Conservation (phyloP, 2,113 vertebrate species). For the Seriola quinqueradiata region DNA sequence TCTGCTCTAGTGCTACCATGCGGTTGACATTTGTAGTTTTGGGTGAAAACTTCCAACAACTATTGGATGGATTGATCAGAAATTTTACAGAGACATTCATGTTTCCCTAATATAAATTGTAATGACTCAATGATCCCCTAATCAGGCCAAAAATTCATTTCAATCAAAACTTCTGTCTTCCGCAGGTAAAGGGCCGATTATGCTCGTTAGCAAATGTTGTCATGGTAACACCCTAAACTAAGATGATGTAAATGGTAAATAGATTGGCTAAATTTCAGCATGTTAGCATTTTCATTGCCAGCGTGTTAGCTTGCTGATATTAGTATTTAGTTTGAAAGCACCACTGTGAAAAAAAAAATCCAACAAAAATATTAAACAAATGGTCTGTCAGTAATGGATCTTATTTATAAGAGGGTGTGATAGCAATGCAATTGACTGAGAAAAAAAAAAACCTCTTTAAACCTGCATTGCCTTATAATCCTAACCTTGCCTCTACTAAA, state of each 20-base stretch:
- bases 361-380: neutral
- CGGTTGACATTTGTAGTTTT: neutral
- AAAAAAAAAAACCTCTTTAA: constrained; percentile 34
- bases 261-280: neutral
- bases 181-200: neutral
- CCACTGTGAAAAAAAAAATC: neutral
- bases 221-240: neutral
- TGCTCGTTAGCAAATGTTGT: neutral
- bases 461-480: constrained; percentile 32
- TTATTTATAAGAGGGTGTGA: neutral
- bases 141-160: no score
- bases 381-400: neutral
- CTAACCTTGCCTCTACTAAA: constrained; percentile 40
- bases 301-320: neutral
- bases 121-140: neutral
- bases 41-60: neutral
- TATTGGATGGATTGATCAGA: no score
- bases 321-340: neutral
- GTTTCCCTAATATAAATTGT: neutral
- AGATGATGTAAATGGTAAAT: no score
- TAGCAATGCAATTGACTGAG: neutral
- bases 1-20: neutral
- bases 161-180: neutral
- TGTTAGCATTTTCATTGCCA: neutral
- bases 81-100: neutral